A percentile compares a stretch with the other conserved stretches of the same genome.
These are phyloP conservation scores for Stegana nigrithorax DNA, from an alignment of 2,888 invertebrate species.

Conservation along the genomic window DNA sequence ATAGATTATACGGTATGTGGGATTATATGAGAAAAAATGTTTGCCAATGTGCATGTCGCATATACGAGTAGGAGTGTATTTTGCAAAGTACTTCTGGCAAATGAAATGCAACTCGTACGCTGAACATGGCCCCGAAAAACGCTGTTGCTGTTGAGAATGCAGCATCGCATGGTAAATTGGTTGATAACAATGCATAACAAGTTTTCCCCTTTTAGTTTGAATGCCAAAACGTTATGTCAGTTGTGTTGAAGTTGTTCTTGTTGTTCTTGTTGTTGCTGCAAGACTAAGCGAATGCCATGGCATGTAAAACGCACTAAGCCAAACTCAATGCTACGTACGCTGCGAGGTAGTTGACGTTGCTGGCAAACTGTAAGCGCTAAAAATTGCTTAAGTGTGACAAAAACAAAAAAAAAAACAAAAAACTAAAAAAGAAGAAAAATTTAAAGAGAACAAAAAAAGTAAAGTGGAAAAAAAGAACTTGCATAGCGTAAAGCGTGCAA, in stretches of 20 bases:
- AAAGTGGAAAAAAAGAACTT: too few species aligned
- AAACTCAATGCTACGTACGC: neutral
- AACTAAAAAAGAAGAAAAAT: too few species aligned
- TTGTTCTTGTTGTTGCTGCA: neutral
- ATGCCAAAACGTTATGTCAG: slow-evolving; percentile 38
- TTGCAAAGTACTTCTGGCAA: too few species aligned
- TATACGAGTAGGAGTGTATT: too few species aligned
- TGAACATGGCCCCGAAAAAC: too few species aligned
- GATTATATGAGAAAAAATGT: too few species aligned
- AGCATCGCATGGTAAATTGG: slow-evolving; percentile 47
- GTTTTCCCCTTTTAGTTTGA: slow-evolving; percentile 33
- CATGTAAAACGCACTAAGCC: too few species aligned
- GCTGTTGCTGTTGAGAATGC: too few species aligned
- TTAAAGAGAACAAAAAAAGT: too few species aligned
- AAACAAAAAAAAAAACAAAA: neutral
- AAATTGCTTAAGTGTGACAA: neutral
- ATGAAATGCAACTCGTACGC: too few species aligned
- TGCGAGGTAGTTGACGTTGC: slow-evolving; percentile 1
- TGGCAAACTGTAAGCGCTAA: neutral
- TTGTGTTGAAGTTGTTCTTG: slow-evolving; percentile 4
- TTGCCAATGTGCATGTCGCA: too few species aligned
- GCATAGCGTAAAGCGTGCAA: neutral
- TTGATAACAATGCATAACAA: slow-evolving; percentile 48
- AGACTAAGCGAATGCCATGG: neutral
- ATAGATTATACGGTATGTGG: too few species aligned